Evolutionary conservation across 92 coral and sea anemone species (phyloP).

Genomic region (Virgularia gustaviana): DNA sequence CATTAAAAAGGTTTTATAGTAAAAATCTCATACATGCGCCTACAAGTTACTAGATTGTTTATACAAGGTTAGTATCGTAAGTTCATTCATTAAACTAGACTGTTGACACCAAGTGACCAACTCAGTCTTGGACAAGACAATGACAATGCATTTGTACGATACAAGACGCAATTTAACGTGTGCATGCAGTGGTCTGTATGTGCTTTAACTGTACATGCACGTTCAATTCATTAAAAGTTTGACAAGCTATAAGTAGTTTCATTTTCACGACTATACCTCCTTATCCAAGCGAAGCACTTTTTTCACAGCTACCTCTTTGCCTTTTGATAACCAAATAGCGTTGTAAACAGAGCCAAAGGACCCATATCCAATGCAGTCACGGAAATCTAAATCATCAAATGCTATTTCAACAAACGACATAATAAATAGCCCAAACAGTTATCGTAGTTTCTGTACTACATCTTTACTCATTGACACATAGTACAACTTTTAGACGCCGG

Average conservation of each 20-base stretch:
- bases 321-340: conserved; percentile 66
- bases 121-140: too few species aligned
- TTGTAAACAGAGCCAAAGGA: conserved; percentile 76
- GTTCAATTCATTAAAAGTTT: background rate
- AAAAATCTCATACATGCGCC: too few species aligned
- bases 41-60: too few species aligned
- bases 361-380: conserved; percentile 79
- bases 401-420: conserved; percentile 66
- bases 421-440: too few species aligned
- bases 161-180: background rate
- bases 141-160: background rate
- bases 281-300: conserved; percentile 64
- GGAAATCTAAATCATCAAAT: conserved; percentile 68
- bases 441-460: too few species aligned
- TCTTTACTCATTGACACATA: too few species aligned
- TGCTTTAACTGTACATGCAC: background rate
- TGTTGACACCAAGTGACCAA: too few species aligned
- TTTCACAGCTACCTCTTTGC: conserved; percentile 73
- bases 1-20: too few species aligned
- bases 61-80: too few species aligned
- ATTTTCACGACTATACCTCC: conserved; percentile 61
- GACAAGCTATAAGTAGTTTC: too few species aligned
- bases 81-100: too few species aligned
- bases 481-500: background rate
- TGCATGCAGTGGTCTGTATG: too few species aligned